phyloP scores from a whole-genome alignment of 2,113 vertebrate genomes.

The Theristicus caerulescens region DNA sequence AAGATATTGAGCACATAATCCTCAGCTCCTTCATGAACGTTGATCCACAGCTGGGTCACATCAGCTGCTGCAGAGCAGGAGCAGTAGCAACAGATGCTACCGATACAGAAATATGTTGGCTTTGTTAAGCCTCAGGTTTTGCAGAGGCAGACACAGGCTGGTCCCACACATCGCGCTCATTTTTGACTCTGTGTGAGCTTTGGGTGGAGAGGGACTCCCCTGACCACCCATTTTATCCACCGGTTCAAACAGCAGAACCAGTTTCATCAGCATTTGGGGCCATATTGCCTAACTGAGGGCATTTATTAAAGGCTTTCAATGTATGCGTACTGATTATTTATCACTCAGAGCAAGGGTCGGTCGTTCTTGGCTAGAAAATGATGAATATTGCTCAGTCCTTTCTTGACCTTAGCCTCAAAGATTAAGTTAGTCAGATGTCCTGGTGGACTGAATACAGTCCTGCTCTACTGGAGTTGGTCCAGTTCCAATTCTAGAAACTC shows the following conservation, averaged over 20 bases:
- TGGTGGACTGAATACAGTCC: not conserved
- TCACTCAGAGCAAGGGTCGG: not conserved
- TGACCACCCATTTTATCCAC: not conserved
- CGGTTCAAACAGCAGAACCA: not conserved
- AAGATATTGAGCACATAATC: slow-evolving; percentile 34
- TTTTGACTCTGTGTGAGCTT: not conserved
- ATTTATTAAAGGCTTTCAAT: not conserved
- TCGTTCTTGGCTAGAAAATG: not conserved
- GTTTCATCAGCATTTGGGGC: not conserved
- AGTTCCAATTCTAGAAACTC: not conserved
- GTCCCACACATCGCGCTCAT: not conserved
- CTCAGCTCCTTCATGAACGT: slow-evolving; percentile 2
- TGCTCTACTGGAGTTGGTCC: not conserved
- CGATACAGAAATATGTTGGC: not conserved
- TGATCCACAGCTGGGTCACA: slow-evolving; percentile 50
- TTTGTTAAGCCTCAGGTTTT: not conserved
- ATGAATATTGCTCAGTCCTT: not conserved
- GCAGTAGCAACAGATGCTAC: slow-evolving; percentile 20
- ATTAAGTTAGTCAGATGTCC: not conserved
- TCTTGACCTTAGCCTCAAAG: slow-evolving; percentile 23
- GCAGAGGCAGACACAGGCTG: not conserved
- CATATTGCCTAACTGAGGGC: not conserved
- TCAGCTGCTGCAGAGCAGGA: slow-evolving; percentile 30
- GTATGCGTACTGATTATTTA: not conserved
- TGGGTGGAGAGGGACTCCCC: not conserved